Evolutionary conservation across 1,140 invertebrate species (phyloP), one percentile per base, ranked within the genome.

Genomic region (Ylistrum balloti): DNA sequence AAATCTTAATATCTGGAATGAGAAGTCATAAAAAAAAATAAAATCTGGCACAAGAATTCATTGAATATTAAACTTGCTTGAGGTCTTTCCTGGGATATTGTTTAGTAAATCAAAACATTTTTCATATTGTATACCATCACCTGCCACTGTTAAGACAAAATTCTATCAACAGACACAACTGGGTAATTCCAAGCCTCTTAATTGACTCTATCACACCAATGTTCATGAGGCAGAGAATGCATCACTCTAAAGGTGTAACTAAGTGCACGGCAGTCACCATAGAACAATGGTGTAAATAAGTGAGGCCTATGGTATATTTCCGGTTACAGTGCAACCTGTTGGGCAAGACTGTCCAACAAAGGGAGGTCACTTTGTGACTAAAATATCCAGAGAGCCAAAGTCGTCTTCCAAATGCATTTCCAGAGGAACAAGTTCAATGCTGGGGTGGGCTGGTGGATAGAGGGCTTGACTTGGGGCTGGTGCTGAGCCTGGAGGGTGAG

Each of bases 401-500:
- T 45, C 41, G 20, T 45, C 41, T 45, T 45, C 41, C 10, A 17
- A 45, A 45, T 13, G 13, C 35, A 17, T 45, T 9, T 15, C 9
- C 17, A 17, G 41, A 45, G 41, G 41, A 17, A 1, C 41, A 17
- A 45, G 41, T 45, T 74, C 56, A 74, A n/a, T 74, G 1, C 17
- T 74, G 22, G 56, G 92, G 90, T 34, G 94, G 93, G 56, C 92
- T 93, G 85, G 89, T 90, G 41, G 93, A 93, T 5, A 94, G 89
- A 22, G 89, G 88, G 45, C 89, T 90, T 48, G 56, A 33, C 89
- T 92, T 92, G 32, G 92, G 91, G 85, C 92, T 93, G 86, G 91
- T 89, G 22, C 88, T 89, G 33, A 89, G 86, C 86, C 88, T 92
- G 33, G 92, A 92, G 32, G 95, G 95, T 35, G 94, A 95, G 85